Evolutionary conservation across 2,888 invertebrate genomes (phyloP), one percentile per base, ranked within the genome.

Genomic region (Disparrhopalites patrizii): DNA sequence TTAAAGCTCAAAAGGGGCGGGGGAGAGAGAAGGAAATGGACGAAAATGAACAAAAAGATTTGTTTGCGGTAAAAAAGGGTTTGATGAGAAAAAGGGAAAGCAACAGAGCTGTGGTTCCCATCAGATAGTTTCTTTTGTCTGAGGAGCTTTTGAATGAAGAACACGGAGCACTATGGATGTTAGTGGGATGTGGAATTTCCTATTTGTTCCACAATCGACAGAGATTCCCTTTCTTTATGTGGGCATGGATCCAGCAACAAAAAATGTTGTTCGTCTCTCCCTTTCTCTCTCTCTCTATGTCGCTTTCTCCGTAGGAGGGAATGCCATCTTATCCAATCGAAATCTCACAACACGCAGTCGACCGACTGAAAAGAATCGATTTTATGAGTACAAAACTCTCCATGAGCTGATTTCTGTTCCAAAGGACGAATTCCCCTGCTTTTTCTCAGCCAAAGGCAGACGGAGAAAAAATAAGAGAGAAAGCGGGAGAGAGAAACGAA

Each of bases 321-420:
- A 33, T 57, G 58, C 58, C 52, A 54, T 31, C 54, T 55, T 62
- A 62, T 57, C 55, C 62, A 62, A 66, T 66, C 66, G 55, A 66
- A 62, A 56, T 66, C 66, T 62, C 56, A 66, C 57, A 62, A 66
- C 66, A n/a, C n/a, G 62, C 50, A 62, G 54, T 43, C 66, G 62
- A 36, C 56, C 56, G 66, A 66, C 66, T 62, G 62, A 57, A 66
- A 62, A 55, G 65, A 65, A 65, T 66, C 66, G 62, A 66, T 66
- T 66, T 62, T 62, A 66, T 66, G 62, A 66, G 66, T 56, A 56
- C 55, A 66, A 56, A 31, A 20, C 18, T 25, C 31, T 60, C 43
- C 60, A 50, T 30, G 47, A 31, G 50, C 60, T 47, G 64, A 64
- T 64, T 64, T 64, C 64, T 47, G 55, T 47, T 63, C 30, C 31